A percentile compares a stretch with the other conserved stretches of the same genome.
Conservation (phyloP, 2,888 invertebrate genomes). For the Hypercompe scribonia region DNA sequence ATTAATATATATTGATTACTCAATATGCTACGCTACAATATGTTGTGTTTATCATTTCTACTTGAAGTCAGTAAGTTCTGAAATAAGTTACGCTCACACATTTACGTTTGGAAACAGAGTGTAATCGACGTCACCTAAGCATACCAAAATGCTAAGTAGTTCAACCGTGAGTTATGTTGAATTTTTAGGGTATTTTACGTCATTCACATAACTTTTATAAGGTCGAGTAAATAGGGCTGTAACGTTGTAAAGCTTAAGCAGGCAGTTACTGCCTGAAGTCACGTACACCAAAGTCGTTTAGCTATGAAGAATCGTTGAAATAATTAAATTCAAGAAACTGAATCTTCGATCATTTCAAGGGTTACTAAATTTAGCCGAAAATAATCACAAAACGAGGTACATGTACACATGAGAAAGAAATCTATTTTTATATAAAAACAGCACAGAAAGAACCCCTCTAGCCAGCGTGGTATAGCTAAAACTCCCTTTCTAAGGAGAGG, state of each 20-base stretch:
- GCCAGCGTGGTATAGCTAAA: too few relatives aligned
- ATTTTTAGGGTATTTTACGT: constrained; percentile 13
- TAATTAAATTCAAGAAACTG: constrained; percentile 1
- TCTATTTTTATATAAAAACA: too few relatives aligned
- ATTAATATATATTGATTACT: background rate
- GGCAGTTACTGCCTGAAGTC: constrained; percentile 20
- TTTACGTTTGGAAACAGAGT: background rate
- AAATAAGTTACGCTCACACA: background rate
- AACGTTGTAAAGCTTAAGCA: constrained; percentile 19
- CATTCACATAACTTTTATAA: constrained; percentile 17
- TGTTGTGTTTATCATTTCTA: background rate
- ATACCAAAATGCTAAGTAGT: constrained; percentile 12
- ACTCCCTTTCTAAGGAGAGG: too few relatives aligned
- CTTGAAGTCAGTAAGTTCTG: background rate
- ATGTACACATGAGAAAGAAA: too few relatives aligned
- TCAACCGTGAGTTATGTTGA: constrained; percentile 15
- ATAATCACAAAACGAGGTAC: background rate
- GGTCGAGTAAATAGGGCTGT: constrained; percentile 18
- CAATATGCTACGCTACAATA: background rate
- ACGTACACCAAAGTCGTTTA: constrained; percentile 14
- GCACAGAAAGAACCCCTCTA: too few relatives aligned
- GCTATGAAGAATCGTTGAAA: constrained; percentile 6
- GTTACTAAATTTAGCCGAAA: background rate
- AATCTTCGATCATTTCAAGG: background rate
- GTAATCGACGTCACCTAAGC: background rate